Base-by-base conservation (phyloP, 2,797 vertebrate species). In the Epinephelus coioides region DNA sequence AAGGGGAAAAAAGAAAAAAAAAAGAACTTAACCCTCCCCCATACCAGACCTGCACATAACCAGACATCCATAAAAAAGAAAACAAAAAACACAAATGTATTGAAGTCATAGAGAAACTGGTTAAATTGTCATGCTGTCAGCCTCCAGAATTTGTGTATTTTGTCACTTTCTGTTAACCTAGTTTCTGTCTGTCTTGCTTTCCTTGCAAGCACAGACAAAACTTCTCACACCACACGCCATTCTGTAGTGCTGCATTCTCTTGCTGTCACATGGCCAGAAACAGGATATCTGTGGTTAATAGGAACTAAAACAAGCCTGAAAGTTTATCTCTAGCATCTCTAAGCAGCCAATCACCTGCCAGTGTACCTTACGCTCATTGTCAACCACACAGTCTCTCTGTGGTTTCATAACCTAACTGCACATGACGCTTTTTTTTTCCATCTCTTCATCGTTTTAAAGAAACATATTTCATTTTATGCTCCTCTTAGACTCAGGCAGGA, bases 271-370 rank as follows among this genome's bases (percentile, higher is more conserved):
- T 77, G 93, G 89, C 86, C 87, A 85, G 93, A 94, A 94, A 95
- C 95, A 95, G 95, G 95, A 96, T 94, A 94, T 92, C 74, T 95
- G 94, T 89, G 95, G 94, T 95, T 95, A 93, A 95, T 94, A 87
- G 88, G 83, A 92, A 89, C 92, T 95, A 90, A 95, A 95, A 94
- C 82, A 91, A 93, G 90, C 74, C 87, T 88, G 91, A 89, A 81
- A 84, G 83, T 91, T 90, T 94, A 92, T 94, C 94, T 95, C 54
- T 34, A 79, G 84, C 90, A 93, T 95, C 93, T 87, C 69, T 12
- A n/a, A 84, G 75, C 84, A 96, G 92, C 97, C 97, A 97, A 96
- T 98, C 96, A 93, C 86, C 82, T 92, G 81, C 82, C 81, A 92
- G 82, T 40, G 92, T 95, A 94, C 92, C 88, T 89, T 92, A 90